These are phyloP conservation scores for Volucella inflata DNA, from an alignment of 2,888 invertebrate genomes.

Conservation along the genomic window DNA sequence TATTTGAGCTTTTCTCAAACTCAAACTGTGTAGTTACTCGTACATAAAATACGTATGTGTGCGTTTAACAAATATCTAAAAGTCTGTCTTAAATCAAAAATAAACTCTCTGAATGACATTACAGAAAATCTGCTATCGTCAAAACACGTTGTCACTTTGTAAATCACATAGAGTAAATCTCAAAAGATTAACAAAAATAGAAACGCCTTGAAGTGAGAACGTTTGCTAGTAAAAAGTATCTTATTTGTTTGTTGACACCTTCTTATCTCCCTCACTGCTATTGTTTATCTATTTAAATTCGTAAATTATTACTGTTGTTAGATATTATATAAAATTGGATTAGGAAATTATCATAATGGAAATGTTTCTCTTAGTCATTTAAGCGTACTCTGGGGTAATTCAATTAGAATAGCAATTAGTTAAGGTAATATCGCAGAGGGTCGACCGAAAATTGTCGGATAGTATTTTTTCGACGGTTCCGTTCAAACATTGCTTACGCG, in stretches of 20 bases:
- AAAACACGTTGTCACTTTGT: too few species aligned
- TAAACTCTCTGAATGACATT: too few species aligned
- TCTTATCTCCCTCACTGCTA: not conserved
- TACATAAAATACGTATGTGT: too few species aligned
- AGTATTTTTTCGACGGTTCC: slow-evolving; percentile 12
- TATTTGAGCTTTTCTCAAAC: too few species aligned
- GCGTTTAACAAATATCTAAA: too few species aligned
- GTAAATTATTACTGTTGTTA: slow-evolving; percentile 16
- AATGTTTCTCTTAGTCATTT: slow-evolving; percentile 30
- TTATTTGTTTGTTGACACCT: slow-evolving; percentile 32
- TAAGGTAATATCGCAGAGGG: slow-evolving; percentile 5
- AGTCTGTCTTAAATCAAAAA: too few species aligned
- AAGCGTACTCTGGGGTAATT: slow-evolving; percentile 57
- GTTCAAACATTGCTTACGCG: slow-evolving; percentile 11
- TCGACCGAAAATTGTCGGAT: slow-evolving; percentile 7
- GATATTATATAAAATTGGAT: slow-evolving; percentile 65
- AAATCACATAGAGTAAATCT: not conserved
- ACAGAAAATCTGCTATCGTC: too few species aligned
- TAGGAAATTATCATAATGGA: slow-evolving; percentile 40
- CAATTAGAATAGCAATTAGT: slow-evolving; percentile 62
- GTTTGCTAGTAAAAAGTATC: slow-evolving; percentile 15
- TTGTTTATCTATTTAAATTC: slow-evolving; percentile 48
- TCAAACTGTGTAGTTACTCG: too few species aligned
- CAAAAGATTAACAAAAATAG: slow-evolving; percentile 14
- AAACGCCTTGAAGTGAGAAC: slow-evolving; percentile 7